phyloP scores from a whole-genome alignment of 2,888 invertebrate genomes.

The Branchellion lobata region DNA sequence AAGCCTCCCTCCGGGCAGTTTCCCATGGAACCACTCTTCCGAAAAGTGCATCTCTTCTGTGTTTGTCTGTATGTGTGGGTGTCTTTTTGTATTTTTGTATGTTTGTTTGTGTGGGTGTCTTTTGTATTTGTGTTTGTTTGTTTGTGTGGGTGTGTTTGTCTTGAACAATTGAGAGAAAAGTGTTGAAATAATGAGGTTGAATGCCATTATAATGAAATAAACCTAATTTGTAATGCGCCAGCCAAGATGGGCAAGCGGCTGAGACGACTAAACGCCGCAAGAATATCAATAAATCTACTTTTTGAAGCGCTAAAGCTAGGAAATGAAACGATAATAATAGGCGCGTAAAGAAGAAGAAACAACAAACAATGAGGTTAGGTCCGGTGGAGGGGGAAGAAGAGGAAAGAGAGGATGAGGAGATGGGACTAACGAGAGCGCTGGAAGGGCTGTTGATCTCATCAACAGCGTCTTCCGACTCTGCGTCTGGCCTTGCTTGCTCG shows the following conservation, averaged over 20 bases:
- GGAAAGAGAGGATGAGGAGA: too few species aligned
- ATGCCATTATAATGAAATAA: too few species aligned
- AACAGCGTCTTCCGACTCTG: conserved; percentile 66
- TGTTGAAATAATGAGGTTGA: too few species aligned
- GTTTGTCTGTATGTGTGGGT: conserved; percentile 57
- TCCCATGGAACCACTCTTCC: conserved; percentile 94
- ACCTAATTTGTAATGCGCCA: too few species aligned
- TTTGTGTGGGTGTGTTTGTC: too few species aligned
- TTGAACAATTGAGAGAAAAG: not conserved
- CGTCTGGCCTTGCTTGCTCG: conserved; percentile 67
- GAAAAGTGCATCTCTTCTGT: conserved; percentile 51
- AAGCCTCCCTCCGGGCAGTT: conserved; percentile 71
- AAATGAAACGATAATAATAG: not conserved
- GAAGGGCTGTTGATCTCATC: conserved; percentile 28
- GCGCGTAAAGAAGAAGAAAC: too few species aligned
- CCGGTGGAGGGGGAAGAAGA: not conserved
- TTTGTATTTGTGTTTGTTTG: too few species aligned
- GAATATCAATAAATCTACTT: too few species aligned
- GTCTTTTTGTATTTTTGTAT: not conserved
- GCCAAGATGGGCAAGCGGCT: too few species aligned
- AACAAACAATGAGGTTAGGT: not conserved
- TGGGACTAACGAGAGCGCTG: not conserved
- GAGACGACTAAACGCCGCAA: too few species aligned
- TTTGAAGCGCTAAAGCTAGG: not conserved
- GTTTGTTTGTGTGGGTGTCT: not conserved